Conservation (phyloP, 1,140 invertebrate species). For the Episyrphus balteatus region DNA sequence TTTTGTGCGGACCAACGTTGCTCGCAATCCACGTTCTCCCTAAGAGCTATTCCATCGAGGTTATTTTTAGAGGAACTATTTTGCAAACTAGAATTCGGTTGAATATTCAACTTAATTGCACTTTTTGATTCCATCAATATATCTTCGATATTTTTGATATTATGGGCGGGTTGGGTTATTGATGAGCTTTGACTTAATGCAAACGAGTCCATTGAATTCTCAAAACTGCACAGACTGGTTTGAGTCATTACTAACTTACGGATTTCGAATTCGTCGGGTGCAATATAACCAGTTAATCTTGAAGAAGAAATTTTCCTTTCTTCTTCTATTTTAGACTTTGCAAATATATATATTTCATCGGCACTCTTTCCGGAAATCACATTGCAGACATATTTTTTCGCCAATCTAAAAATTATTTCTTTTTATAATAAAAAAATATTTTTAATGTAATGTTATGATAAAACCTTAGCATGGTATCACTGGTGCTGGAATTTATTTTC, state of each 20-base stretch:
- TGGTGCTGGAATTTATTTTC: slow-evolving; percentile 28
- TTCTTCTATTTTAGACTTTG: slow-evolving; percentile 23
- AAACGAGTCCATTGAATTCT: slow-evolving; percentile 25
- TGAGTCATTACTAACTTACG: slow-evolving; percentile 9
- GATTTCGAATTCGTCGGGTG: slow-evolving; percentile 28
- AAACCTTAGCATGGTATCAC: slow-evolving; percentile 33
- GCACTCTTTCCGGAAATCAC: slow-evolving; percentile 42
- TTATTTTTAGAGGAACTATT: slow-evolving; percentile 35
- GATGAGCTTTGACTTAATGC: slow-evolving; percentile 16
- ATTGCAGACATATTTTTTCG: slow-evolving; percentile 44
- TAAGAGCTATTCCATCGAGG: slow-evolving; percentile 20
- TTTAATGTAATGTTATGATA: neutral
- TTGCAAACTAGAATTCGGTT: slow-evolving; percentile 16
- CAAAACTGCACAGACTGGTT: slow-evolving; percentile 18
- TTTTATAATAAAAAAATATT: neutral
- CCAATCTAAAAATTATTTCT: slow-evolving; percentile 29
- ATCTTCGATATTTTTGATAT: neutral
- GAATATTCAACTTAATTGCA: slow-evolving; percentile 11
- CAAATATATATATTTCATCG: slow-evolving; percentile 39
- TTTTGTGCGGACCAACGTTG: slow-evolving; percentile 28
- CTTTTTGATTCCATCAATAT: slow-evolving; percentile 4
- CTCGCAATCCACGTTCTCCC: slow-evolving; percentile 30
- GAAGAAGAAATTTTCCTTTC: slow-evolving; percentile 15
- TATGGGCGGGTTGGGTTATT: slow-evolving; percentile 4
- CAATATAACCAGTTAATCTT: slow-evolving; percentile 32